Evolutionary conservation across 92 coral and sea anemone species (phyloP), one percentile per base, ranked within the genome.

Genomic region (Porites divaricata): DNA sequence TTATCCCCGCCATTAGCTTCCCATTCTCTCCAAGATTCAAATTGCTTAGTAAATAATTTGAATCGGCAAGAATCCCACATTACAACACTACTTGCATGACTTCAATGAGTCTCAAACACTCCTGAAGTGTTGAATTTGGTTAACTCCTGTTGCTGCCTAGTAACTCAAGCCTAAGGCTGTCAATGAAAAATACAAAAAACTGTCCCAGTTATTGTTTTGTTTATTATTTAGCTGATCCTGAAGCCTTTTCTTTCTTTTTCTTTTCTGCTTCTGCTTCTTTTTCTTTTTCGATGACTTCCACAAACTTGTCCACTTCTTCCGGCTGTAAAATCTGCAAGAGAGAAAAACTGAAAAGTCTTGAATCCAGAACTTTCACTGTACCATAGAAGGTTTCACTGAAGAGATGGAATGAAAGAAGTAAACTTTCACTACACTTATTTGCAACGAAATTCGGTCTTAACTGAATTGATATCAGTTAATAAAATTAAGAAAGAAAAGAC

Each of bases 181-280:
- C 35, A 56, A 16, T 8, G 25, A 21, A 24, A 14, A 14, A 23
- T 10, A 67, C 25, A n/a, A 56, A 75, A 56, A 63, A 75, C 17
- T 56, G 51, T 24, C 13, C 15, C 15, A 57, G 70, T 62, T 70
- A 21, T 9, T 21, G 59, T 62, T 70, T 9, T 15, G 13, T 10
- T 59, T 62, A 67, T 81, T 76, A 94, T 83, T 91, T 95, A 49
- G 95, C 93, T 8, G 98, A 88, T 35, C 94, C 96, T 14, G 93
- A 64, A 41, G 84, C 88, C 68, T 95, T 96, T 86, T 95, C 95
- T 87, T 88, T 94, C 77, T 96, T 96, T 85, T 96, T 96, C 76
- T 91, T 94, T 72, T 96, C 99, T 14, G 98, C 98, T 89, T 96
- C 99, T 4, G 89, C 99, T 78, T 96, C 99, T 62, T 96, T 96